Conservation (phyloP, 2,113 vertebrate genomes). For the Heterochromis multidens region DNA sequence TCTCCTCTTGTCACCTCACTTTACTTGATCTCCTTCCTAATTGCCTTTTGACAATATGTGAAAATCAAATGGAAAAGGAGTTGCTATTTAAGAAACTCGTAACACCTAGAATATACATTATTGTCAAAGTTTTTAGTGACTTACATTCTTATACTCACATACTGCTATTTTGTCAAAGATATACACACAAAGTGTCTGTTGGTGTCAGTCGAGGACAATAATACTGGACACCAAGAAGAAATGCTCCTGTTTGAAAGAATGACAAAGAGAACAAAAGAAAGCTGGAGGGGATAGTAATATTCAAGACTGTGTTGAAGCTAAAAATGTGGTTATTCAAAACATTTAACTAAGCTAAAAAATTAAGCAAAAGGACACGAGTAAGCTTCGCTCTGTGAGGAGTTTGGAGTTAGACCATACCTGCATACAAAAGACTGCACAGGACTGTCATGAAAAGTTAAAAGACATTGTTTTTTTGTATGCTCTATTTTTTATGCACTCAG, state of each 20-base stretch:
- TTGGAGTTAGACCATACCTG: not conserved
- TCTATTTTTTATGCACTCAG: not conserved
- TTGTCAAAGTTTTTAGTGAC: not conserved
- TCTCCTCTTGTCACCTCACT: not conserved
- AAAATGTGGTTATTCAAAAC: not conserved
- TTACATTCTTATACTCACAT: not conserved
- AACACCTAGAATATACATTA: not conserved
- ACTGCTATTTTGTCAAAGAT: not conserved
- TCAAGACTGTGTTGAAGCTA: not conserved
- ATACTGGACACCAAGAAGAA: not conserved
- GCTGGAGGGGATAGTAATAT: not conserved
- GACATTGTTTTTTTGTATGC: not conserved
- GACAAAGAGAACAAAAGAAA: not conserved
- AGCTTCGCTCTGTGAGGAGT: not conserved
- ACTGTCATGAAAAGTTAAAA: not conserved
- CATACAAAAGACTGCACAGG: not conserved
- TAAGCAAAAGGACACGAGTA: not conserved
- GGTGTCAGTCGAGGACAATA: not conserved
- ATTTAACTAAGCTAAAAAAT: not conserved
- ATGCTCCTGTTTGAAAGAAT: not conserved
- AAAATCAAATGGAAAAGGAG: not conserved
- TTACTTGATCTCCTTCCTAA: not conserved
- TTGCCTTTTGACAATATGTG: not conserved
- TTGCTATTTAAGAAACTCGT: not conserved
- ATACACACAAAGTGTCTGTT: not conserved